Evolutionary conservation across 1,140 invertebrate species (phyloP).

Genomic region (Philotrypesis tridentata): DNA sequence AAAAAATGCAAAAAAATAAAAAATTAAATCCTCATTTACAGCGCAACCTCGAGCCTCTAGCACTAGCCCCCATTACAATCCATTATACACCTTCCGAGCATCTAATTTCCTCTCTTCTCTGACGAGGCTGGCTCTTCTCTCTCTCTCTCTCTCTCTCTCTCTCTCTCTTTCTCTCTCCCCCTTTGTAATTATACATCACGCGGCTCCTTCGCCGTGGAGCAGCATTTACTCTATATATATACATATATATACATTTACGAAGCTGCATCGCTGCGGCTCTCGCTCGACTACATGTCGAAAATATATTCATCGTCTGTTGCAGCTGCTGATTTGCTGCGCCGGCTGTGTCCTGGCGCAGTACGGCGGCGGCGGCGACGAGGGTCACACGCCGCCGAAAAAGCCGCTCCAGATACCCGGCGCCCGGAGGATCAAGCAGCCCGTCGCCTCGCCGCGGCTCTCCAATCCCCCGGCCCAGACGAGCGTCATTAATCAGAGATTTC

Average conservation of each 20-base stretch:
- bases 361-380: conserved; percentile 25
- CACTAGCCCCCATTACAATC: background rate
- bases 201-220: too few species aligned
- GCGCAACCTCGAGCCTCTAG: background rate
- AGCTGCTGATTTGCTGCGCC: conserved; percentile 60
- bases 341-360: conserved; percentile 57
- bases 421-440: conserved; percentile 42
- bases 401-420: conserved; percentile 35
- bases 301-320: background rate
- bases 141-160: too few species aligned
- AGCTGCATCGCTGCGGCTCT: too few species aligned
- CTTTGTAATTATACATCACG: background rate
- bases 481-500: conserved; percentile 57
- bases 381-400: conserved; percentile 28
- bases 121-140: too few species aligned
- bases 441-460: conserved; percentile 47
- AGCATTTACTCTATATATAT: too few species aligned
- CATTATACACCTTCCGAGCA: background rate
- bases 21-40: too few species aligned
- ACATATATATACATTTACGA: too few species aligned
- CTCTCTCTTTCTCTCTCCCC: background rate
- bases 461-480: conserved; percentile 45
- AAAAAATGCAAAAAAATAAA: too few species aligned
- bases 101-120: background rate
- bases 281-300: too few species aligned